Base-by-base conservation (phyloP, 2,888 invertebrate species). In the Dexiosoma caninum region DNA sequence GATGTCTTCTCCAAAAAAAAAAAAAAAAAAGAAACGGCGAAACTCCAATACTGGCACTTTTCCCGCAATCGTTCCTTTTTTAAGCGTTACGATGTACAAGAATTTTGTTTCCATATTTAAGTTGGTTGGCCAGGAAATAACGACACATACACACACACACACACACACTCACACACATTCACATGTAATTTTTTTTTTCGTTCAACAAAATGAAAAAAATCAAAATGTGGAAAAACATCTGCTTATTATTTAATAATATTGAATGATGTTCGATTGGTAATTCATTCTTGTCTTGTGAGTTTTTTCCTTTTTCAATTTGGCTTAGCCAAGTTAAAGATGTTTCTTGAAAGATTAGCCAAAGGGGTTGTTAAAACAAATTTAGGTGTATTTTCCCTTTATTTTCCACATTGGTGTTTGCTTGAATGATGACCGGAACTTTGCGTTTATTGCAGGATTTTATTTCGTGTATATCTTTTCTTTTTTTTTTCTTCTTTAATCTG, bases 311-410 rank as follows among this genome's bases (percentile, higher is more conserved):
- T 70, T 51, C 55, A 69, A 44, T 62, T 64, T 75, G 76, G 66
- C 57, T 71, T 71, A 71, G 82, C 75, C 79, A 82, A 82, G 81
- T 74, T 83, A 76, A 59, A 84, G 83, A 83, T 83, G 84, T 82
- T 83, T 81, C 51, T 32, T 27, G 21, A 62, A 44, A 83, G 83
- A 83, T 83, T 82, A 83, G 81, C 83, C 79, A 53, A 76, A 83
- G 82, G 83, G 83, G 82, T 80, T 82, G 80, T 78, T 78, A 40
- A 40, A 78, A 78, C 77, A 78, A 78, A 77, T 55, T 77, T 62
- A 62, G 14, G 55, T 49, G 10, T 14, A 53, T 46, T 70, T 77
- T 62, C 19, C 35, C 14, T 27, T 40, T n/a, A n/a, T n/a, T 49
- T 57, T 59, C 16, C 16, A 16, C 8, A 60, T 51, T 66, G 60